Evolutionary conservation across 2,888 invertebrate species (phyloP), one percentile per base, ranked within the genome.

Genomic region (Panorpa germanica): DNA sequence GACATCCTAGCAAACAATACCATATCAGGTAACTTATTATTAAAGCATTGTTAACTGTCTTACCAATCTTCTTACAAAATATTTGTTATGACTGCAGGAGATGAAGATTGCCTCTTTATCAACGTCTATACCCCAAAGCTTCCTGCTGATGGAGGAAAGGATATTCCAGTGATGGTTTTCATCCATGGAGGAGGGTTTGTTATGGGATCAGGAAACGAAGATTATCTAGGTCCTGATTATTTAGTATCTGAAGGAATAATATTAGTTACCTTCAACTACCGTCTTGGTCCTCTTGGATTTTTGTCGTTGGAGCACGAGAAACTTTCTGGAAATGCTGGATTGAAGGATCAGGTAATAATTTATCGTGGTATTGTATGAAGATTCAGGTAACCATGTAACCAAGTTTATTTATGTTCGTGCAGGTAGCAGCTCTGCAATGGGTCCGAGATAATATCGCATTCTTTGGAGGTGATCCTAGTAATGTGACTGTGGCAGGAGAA

Each of bases 201-300:
- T 1, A 41, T 41, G 41, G 31, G 64, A 9, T 53, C 55, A 28
- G 57, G 53, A 2, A 41, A 55, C 30, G 55, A 55, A 2, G 34
- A 37, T 2, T 39, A 47, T 14, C 57, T 55, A 32, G 55, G 53
- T 2, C 57, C 61, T 4, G 48, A 55, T 22, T 42, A 53, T 31
- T 43, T 64, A 3, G n/a, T n/a, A n/a, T n/a, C n/a, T n/a, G n/a
- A n/a, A n/a, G n/a, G n/a, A n/a, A n/a, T n/a, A n/a, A 45, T 63
- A 1, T 44, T 64, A 0, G 57, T 64, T 0, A 57, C 63, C 0
- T 37, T 63, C 0, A 64, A 63, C 38, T 63, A 61, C 28, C 52
- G 63, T 30, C 38, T 63, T 0, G 61, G 59, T 7, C 43, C 53
- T 4, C 50, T 60, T 34, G 62, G 61, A n/a, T 61, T 58, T 40